Conservation (phyloP, 2,797 vertebrate species). For the Garrulus glandarius region DNA sequence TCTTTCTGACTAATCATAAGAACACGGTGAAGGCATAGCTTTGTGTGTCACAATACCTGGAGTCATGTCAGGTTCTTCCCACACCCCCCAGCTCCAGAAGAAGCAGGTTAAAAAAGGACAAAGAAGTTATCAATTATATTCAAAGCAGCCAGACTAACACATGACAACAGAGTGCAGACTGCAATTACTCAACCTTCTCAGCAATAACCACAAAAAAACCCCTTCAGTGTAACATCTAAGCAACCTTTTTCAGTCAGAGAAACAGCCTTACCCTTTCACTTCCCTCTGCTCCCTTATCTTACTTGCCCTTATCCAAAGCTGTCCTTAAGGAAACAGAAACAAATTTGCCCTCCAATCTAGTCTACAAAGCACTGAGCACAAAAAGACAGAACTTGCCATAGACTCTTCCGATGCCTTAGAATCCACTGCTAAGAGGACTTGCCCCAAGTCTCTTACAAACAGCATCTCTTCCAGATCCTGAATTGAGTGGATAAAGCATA, state of each 20-base stretch:
- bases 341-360: neutral
- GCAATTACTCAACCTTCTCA: neutral
- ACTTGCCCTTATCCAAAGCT: neutral
- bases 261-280: neutral
- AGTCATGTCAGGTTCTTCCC: neutral
- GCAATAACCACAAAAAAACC: neutral
- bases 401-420: neutral
- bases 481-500: neutral
- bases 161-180: neutral
- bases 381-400: neutral
- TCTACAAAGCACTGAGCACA: neutral
- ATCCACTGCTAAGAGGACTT: neutral
- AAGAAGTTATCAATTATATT: neutral
- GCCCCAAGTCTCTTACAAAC: neutral
- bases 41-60: constrained; percentile 28
- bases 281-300: neutral
- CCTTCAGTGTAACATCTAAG: neutral
- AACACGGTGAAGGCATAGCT: neutral
- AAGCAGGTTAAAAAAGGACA: constrained; percentile 1
- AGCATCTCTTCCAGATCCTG: neutral
- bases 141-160: neutral
- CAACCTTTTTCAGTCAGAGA: neutral
- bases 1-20: neutral
- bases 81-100: neutral
- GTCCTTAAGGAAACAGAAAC: neutral